Evolutionary conservation across 2,113 vertebrate species (phyloP), one percentile per base, ranked within the genome.

Genomic region (rabbit (Oryctolagus cuniculus)): DNA sequence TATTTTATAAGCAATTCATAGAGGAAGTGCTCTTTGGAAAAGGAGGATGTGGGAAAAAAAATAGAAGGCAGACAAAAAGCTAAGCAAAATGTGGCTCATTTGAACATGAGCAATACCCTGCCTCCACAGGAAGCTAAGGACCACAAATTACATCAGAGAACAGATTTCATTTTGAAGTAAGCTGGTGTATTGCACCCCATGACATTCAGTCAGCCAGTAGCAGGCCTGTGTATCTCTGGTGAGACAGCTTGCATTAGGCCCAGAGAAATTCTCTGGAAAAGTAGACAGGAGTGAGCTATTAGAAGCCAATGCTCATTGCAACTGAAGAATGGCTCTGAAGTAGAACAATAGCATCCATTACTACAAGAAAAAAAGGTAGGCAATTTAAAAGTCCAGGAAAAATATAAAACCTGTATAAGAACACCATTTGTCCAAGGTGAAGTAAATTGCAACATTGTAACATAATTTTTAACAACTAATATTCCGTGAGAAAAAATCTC

Each of bases 361-460:
- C 29, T 78, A 72, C 2, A 64, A 83, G 9, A 34, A 25, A 2
- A 17, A 75, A 27, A n/a, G 12, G 5, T 17, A 70, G 31, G 17
- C 22, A 49, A 87, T 55, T 85, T 55, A 66, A 92, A 95, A 86
- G 89, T 86, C 38, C 63, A 82, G 51, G 63, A 78, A 75, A 95
- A 74, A 75, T 10, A 69, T 44, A 70, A 89, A 93, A 63, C 16
- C 38, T 74, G 2, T 58, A 61, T 21, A 34, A 80, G 66, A 91
- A 93, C 87, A 5, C 5, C 55, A 70, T 61, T 87, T 61, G 70
- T 80, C 67, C 31, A 89, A 91, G 73, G 34, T 73, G 53, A 97
- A 66, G 19, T 44, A 82, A 63, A 69, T 29, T 93, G 9, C 12
- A 53, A 78, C 29, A 21, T 4, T 77, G 10, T 17, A 82, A 15